Base-by-base conservation (phyloP, 2,888 invertebrate species). In the Leucophenga maculata region DNA sequence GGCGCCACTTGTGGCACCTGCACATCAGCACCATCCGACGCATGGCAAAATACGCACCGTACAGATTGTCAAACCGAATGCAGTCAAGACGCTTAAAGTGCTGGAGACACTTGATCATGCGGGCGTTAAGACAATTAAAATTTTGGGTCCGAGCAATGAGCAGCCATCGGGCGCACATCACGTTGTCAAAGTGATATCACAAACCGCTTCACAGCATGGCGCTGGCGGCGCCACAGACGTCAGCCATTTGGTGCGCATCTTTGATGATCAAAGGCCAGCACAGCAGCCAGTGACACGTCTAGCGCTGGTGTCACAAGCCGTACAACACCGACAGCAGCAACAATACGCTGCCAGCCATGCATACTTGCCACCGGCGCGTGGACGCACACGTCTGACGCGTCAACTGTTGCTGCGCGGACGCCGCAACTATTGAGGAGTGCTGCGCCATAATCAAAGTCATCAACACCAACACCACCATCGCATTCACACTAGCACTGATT, bases 81-180 rank as follows among this genome's bases (percentile, higher is more conserved):
- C 73, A 0, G 77, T 80, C 2, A 83, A 83, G 22, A 87, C 86
- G 0, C 77, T 87, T 39, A 83, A 82, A 72, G 83, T 87, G 46
- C 75, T 85, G 0, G 87, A 87, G 57, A 80, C 83, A 0, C 67
- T 82, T 16, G 86, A 86, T 67, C 74, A 77, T 14, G 70, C 74
- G 2, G 87, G 87, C 14, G 83, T 84, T 14, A 87, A 85, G 67
- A 87, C 86, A 0, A 85, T 87, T 20, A 83, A 87, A 64, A 86
- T 87, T 6, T 70, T 87, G 6, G 86, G 87, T n/a, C 74, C 77
- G 26, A 78, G 75, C 67, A 76, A 81, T 31, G 85, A 83, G 39
- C 75, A 76, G 64, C 86, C 87, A 0, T 78, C 68, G 67, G 87
- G 87, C 4, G 77, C 82, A 0, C 86, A 86, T 71, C 81, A 79